Percentiles rank a stretch among this genome's conserved stretches.
phyloP scores from a whole-genome alignment of 2,113 vertebrate genomes.

The Ageneiosus marmoratus region DNA sequence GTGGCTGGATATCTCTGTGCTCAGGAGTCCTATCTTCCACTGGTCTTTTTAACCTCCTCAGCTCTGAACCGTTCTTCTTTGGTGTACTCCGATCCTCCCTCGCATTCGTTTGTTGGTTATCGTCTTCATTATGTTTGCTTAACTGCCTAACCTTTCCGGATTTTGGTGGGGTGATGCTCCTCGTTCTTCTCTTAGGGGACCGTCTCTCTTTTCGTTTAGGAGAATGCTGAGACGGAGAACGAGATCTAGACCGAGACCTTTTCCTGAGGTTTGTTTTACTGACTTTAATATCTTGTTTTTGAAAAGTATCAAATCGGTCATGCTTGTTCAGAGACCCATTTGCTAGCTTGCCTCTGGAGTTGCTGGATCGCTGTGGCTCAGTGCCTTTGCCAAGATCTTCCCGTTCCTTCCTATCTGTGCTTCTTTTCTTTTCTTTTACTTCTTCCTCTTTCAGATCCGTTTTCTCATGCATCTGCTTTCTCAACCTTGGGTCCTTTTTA shows the following conservation, averaged over 20 bases:
- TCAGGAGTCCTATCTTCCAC: conserved; percentile 80
- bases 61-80: conserved; percentile 76
- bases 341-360: conserved; percentile 78
- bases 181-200: conserved; percentile 83
- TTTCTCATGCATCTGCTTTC: conserved; percentile 86
- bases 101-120: conserved; percentile 53
- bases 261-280: conserved; percentile 82
- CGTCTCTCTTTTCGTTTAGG: conserved; percentile 89
- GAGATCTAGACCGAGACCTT: conserved; percentile 84
- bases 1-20: conserved; percentile 54
- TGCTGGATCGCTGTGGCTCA: conserved; percentile 74
- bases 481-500: conserved; percentile 88
- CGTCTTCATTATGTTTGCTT: conserved; percentile 77
- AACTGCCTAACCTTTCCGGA: conserved; percentile 74
- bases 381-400: conserved; percentile 76
- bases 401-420: conserved; percentile 83
- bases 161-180: conserved; percentile 84
- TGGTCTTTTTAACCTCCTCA: conserved; percentile 76
- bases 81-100: conserved; percentile 77
- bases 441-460: conserved; percentile 79
- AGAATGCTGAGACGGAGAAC: conserved; percentile 80
- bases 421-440: conserved; percentile 84
- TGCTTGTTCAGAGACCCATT: conserved; percentile 86
- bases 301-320: conserved; percentile 72
- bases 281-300: conserved; percentile 77